Conservation (phyloP, 2,888 invertebrate genomes). For the Odontomyia ornata region DNA sequence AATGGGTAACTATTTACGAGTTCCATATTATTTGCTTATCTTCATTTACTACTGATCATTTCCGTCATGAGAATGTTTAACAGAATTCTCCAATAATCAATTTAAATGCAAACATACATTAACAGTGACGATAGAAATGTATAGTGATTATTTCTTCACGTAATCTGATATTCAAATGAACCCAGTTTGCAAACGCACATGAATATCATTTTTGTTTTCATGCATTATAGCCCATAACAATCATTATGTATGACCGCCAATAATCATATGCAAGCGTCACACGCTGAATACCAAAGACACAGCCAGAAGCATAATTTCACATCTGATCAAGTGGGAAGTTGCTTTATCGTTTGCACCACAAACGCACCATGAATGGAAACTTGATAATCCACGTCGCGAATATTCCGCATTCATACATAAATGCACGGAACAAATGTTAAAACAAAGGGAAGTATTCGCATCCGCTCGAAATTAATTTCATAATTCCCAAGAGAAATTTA, state of each 20-base stretch:
- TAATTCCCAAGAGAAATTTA: constrained; percentile 24
- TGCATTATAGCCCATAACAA: neutral
- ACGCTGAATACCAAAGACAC: constrained; percentile 8
- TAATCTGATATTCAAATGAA: no score
- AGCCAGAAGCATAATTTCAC: constrained; percentile 18
- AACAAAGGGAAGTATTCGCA: constrained; percentile 19
- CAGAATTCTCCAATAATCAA: no score
- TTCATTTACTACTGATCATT: no score
- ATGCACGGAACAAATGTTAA: neutral
- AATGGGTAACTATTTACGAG: no score
- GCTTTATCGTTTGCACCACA: constrained; percentile 12
- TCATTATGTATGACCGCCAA: neutral
- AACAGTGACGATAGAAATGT: no score
- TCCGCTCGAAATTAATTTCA: neutral
- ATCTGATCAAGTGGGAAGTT: constrained; percentile 24
- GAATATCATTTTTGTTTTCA: neutral
- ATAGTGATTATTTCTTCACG: no score
- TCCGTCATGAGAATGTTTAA: no score
- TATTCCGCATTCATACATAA: neutral
- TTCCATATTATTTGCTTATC: no score
- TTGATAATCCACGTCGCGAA: constrained; percentile 8
- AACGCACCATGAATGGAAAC: constrained; percentile 33
- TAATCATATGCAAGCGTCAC: neutral
- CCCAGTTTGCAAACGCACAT: no score
- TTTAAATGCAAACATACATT: no score